These are phyloP conservation scores for Hymenopus coronatus DNA, from an alignment of 2,888 invertebrate genomes.

Conservation along the genomic window DNA sequence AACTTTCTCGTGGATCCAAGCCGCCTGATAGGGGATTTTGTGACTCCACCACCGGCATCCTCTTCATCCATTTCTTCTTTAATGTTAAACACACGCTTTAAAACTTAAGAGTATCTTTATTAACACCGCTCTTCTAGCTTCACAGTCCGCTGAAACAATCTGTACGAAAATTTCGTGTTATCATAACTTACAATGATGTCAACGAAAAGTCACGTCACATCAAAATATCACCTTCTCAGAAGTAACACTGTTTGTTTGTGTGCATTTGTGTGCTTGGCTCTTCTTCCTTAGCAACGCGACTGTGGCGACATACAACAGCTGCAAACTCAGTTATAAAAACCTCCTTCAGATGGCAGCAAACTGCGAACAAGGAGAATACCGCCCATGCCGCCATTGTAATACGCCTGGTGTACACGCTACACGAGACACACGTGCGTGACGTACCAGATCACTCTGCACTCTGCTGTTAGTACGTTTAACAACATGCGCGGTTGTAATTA, in stretches of 20 bases:
- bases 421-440: neutral
- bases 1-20: conserved; percentile 78
- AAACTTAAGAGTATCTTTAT: neutral
- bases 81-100: neutral
- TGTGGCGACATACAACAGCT: conserved; percentile 9
- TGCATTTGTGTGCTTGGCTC: neutral
- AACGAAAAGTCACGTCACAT: neutral
- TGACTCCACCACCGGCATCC: conserved; percentile 58
- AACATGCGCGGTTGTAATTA: neutral
- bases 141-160: neutral
- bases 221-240: conserved; percentile 6
- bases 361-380: neutral
- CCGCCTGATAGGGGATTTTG: conserved; percentile 75
- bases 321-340: neutral
- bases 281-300: neutral
- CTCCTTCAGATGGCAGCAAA: neutral
- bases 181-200: neutral
- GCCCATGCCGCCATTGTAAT: no score
- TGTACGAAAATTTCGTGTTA: neutral
- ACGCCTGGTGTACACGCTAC: no score
- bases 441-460: neutral
- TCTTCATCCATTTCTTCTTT: conserved; percentile 62
- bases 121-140: neutral
- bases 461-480: neutral
- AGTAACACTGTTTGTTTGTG: neutral